Evolutionary conservation across 1,140 invertebrate genomes (phyloP).

Genomic region (Uloborus diversus): DNA sequence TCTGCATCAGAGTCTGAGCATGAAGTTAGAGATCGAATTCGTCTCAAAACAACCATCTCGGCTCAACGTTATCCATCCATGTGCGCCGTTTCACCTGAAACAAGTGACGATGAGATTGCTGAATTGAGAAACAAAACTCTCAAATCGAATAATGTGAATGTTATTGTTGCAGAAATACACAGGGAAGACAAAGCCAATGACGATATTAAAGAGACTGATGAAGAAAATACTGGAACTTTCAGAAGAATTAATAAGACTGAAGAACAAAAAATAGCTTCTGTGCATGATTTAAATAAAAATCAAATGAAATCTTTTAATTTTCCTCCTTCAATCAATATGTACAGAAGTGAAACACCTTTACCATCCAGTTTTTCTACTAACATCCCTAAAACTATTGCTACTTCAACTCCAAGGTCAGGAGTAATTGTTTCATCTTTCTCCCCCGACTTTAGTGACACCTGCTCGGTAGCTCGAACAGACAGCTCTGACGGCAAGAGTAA

Average conservation of each 20-base stretch:
- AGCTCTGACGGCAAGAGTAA: not conserved
- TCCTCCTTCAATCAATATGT: slow-evolving; percentile 32
- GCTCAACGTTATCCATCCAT: slow-evolving; percentile 88
- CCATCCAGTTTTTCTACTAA: slow-evolving; percentile 16
- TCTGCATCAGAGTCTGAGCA: slow-evolving; percentile 60
- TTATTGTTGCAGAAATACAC: slow-evolving; percentile 35
- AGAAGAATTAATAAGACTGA: slow-evolving; percentile 19
- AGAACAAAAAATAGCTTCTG: not conserved
- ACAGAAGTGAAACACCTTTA: slow-evolving; percentile 41
- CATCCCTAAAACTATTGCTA: not conserved
- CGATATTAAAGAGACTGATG: not conserved
- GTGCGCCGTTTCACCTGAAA: slow-evolving; percentile 86
- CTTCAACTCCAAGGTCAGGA: slow-evolving; percentile 20
- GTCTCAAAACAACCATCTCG: slow-evolving; percentile 85
- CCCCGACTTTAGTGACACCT: slow-evolving; percentile 6
- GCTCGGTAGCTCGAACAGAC: not conserved
- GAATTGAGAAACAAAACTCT: slow-evolving; percentile 19
- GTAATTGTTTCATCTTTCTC: slow-evolving; percentile 21
- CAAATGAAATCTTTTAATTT: not conserved
- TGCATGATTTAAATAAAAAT: not conserved
- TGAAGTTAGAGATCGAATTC: slow-evolving; percentile 73
- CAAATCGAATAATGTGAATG: slow-evolving; percentile 23
- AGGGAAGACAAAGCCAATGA: slow-evolving; percentile 5
- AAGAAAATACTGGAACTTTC: not conserved
- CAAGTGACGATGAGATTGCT: slow-evolving; percentile 79